Conservation (phyloP, 2,888 invertebrate genomes). For the Trichogramma dendrolimi region DNA sequence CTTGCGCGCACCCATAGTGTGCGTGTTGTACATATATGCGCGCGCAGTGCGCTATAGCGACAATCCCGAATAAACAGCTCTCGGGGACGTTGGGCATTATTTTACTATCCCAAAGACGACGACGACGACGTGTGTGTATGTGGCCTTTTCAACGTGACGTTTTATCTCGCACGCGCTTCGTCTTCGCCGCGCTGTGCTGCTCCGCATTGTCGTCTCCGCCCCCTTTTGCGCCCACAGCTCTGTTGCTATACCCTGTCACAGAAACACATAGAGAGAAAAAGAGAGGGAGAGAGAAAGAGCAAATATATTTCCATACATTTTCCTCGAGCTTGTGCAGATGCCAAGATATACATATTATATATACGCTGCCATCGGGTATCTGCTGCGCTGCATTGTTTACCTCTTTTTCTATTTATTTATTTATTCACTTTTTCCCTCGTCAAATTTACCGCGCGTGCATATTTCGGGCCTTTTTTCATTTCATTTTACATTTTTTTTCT, state of each 20-base stretch:
- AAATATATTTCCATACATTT: conserved; percentile 53
- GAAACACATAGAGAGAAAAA: no score
- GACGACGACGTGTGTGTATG: conserved; percentile 43
- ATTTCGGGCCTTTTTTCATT: no score
- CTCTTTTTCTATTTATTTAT: neutral
- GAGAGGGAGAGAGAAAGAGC: conserved; percentile 14
- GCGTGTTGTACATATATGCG: conserved; percentile 36
- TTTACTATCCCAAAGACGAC: conserved; percentile 31
- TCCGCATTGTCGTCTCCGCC: no score
- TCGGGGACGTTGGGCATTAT: conserved; percentile 44
- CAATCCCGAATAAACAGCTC: conserved; percentile 41
- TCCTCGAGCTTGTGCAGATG: conserved; percentile 36
- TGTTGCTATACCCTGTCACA: no score
- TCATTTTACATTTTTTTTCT: no score
- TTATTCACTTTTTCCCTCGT: neutral
- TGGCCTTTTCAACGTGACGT: conserved; percentile 41
- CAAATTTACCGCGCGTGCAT: neutral
- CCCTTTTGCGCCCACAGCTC: no score
- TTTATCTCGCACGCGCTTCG: no score
- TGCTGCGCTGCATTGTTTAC: neutral
- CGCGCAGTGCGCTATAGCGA: conserved; percentile 30
- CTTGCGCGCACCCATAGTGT: conserved; percentile 5
- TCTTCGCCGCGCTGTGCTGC: no score
- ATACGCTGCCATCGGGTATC: neutral
- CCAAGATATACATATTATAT: neutral